Base-by-base conservation (phyloP, 2,888 invertebrate species). In the Synergus umbraculus region DNA sequence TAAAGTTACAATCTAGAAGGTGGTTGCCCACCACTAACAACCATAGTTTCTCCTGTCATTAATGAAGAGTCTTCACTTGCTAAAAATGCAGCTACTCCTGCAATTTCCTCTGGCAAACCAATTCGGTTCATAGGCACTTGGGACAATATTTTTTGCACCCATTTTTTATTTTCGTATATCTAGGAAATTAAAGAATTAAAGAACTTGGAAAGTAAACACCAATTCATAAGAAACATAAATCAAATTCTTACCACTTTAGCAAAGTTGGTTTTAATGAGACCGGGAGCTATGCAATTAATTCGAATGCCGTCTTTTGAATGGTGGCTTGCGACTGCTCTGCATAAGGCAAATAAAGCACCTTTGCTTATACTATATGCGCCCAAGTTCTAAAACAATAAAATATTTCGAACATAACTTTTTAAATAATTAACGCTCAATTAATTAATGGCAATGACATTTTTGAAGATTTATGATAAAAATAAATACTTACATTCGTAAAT, bases 361-460 rank as follows among this genome's bases (percentile, higher is more conserved):
- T 99, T 99, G 91, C 97, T 98, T 0, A 99, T 96, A 60, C 97
- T 97, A 92, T 99, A 99, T 1, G 97, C 95, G 15, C 98, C 98
- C 82, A 99, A 92, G n/a, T 96, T 92, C 97, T 98, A 91, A 64
- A 92, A 89, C 41, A 60, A 29, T 41, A 18, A 10, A n/a, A 41
- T 64, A 64, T 18, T 41, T 13, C 2, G 29, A 29, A 5, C 15
- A 18, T n/a, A 13, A 60, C 22, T 18, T 44, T 44, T 44, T 44
- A n/a, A 0, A 4, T n/a, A n/a, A 54, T n/a, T n/a, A n/a, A 54
- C n/a, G n/a, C 8, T n/a, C 3, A 54, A 54, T n/a, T n/a, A 54
- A 4, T 54, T n/a, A 54, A 54, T 54, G 1, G 8, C 15, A 8
- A 9, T 54, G 0, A 1, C 1, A 43, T 43, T 67, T 44, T 43